phyloP scores from a whole-genome alignment of 2,888 invertebrate species.

The Monoplex corrugatus region DNA sequence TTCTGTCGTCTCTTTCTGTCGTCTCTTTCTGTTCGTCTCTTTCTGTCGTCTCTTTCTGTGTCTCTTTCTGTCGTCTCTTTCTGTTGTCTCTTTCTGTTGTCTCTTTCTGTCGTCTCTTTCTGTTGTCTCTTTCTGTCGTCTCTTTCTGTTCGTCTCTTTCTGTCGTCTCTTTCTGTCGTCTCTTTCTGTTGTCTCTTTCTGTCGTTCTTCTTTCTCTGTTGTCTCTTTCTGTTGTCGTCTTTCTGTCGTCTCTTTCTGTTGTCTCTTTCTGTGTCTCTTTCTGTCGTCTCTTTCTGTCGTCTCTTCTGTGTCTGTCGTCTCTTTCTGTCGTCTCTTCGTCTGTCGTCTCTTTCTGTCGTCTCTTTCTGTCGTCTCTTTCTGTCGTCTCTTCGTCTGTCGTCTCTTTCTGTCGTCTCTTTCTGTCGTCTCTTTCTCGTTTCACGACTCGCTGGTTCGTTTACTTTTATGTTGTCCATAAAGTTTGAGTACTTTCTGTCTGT shows the following conservation, averaged over 20 bases:
- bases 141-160: neutral
- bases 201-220: neutral
- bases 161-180: neutral
- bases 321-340: neutral
- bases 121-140: neutral
- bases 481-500: too few relatives aligned
- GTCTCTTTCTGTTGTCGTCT: neutral
- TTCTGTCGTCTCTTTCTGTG: neutral
- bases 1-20: neutral
- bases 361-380: neutral
- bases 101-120: neutral
- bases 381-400: neutral
- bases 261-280: neutral
- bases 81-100: neutral
- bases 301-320: neutral
- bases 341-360: neutral
- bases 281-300: neutral
- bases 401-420: neutral
- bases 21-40: neutral
- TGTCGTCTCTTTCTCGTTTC: neutral
- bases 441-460: too few relatives aligned
- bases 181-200: neutral
- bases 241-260: neutral
- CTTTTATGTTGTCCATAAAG: too few relatives aligned
- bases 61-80: neutral